Conservation (phyloP, 2,113 vertebrate species). For the Psittacara wagleri region DNA sequence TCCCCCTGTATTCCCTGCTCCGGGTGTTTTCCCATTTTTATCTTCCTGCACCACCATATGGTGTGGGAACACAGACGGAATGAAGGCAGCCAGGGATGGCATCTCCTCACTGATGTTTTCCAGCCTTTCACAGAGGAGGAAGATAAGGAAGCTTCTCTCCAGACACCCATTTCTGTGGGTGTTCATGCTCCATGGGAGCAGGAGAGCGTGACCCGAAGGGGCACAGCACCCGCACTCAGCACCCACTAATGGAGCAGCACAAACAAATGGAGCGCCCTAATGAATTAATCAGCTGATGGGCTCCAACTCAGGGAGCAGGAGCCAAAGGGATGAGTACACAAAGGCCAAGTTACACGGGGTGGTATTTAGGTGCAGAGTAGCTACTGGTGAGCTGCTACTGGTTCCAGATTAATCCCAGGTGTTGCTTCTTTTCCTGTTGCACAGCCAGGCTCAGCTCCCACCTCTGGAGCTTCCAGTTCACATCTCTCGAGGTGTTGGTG, state of each 20-base stretch:
- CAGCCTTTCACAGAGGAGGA: neutral
- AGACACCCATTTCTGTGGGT: neutral
- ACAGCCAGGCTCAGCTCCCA: neutral
- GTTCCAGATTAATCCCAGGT: neutral
- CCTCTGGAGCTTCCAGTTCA: neutral
- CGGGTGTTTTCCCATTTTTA: neutral
- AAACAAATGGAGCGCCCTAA: neutral
- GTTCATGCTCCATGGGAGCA: accelerated
- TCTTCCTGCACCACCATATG: neutral
- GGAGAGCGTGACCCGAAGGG: accelerated
- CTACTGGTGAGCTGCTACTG: neutral
- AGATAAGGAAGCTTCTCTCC: neutral
- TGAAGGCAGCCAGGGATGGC: neutral
- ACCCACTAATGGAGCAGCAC: neutral
- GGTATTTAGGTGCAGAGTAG: neutral
- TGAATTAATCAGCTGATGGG: neutral
- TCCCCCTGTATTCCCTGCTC: neutral
- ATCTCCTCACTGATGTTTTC: neutral
- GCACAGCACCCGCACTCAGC: neutral
- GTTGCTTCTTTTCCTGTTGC: neutral
- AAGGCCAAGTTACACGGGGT: neutral
- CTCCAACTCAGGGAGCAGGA: neutral
- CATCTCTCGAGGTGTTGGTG: accelerated
- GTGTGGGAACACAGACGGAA: neutral
- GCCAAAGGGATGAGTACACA: neutral